These are phyloP conservation scores for Leptoclinus maculatus DNA, from an alignment of 2,797 vertebrate genomes.

Conservation along the genomic window DNA sequence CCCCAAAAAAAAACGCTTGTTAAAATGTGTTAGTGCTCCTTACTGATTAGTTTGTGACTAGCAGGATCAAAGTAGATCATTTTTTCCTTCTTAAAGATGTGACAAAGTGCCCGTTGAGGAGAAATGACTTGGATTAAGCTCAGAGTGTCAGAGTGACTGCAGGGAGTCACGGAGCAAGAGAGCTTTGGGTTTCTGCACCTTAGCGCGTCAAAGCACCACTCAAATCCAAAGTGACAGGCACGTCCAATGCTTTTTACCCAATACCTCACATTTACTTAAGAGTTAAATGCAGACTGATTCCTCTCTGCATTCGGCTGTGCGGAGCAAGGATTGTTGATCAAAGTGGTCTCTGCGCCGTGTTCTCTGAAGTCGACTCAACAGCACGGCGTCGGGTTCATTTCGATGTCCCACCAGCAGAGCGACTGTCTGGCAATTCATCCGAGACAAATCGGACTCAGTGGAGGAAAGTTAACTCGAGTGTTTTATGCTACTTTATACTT, in stretches of 20 bases:
- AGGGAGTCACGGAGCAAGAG: slow-evolving; percentile 13
- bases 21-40: slow-evolving; percentile 1
- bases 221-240: slow-evolving; percentile 46
- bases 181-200: slow-evolving; percentile 28
- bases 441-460: slow-evolving; percentile 7
- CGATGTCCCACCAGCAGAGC: slow-evolving; percentile 7
- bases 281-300: slow-evolving; percentile 46
- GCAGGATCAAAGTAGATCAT: not conserved
- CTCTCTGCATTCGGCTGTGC: not conserved
- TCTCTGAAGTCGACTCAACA: not conserved
- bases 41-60: slow-evolving; percentile 1
- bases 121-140: slow-evolving; percentile 21
- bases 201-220: slow-evolving; percentile 25
- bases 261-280: slow-evolving; percentile 23
- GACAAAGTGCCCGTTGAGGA: slow-evolving; percentile 19
- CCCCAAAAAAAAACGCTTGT: not conserved
- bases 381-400: not conserved
- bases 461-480: not conserved
- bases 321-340: slow-evolving; percentile 29
- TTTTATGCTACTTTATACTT: not conserved
- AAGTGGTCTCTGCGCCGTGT: slow-evolving; percentile 7
- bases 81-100: slow-evolving; percentile 1
- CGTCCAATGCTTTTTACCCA: slow-evolving; percentile 26
- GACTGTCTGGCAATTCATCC: not conserved
- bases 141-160: slow-evolving; percentile 32